Evolutionary conservation across 1,140 invertebrate genomes (phyloP).

Genomic region (Archivesica marissinica): DNA sequence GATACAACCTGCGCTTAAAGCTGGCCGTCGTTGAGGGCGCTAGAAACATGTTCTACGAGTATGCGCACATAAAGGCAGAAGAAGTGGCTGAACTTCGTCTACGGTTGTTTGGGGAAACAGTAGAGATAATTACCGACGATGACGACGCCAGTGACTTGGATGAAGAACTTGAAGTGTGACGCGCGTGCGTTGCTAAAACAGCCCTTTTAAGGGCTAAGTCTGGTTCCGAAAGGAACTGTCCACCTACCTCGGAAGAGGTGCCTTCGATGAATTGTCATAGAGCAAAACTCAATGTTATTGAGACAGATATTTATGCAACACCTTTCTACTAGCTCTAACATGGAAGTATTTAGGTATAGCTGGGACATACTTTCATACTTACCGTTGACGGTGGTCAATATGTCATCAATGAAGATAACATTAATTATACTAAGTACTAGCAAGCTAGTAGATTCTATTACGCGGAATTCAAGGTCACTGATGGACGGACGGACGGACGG

Average conservation of each 20-base stretch:
- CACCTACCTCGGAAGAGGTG: background rate
- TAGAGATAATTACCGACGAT: conserved; percentile 26
- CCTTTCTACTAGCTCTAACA: no score
- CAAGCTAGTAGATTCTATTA: no score
- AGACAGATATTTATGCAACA: no score
- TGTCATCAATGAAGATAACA: no score
- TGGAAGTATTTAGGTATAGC: no score
- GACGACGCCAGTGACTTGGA: background rate
- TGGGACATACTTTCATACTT: no score
- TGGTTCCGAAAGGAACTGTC: background rate
- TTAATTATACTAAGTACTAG: no score
- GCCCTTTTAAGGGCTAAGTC: conserved; percentile 18
- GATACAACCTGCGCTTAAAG: conserved; percentile 55
- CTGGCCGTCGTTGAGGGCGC: conserved; percentile 54
- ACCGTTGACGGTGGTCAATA: no score
- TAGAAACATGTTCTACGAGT: conserved; percentile 60
- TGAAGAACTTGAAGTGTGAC: background rate
- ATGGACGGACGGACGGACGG: no score
- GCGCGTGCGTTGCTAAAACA: background rate
- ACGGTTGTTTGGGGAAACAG: conserved; percentile 26
- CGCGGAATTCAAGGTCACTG: no score
- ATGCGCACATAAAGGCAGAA: conserved; percentile 53
- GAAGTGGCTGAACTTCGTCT: conserved; percentile 34
- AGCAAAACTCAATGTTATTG: no score
- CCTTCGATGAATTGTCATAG: background rate